Evolutionary conservation across 2,888 invertebrate genomes (phyloP).

Genomic region (Phragmatobia fuliginosa): DNA sequence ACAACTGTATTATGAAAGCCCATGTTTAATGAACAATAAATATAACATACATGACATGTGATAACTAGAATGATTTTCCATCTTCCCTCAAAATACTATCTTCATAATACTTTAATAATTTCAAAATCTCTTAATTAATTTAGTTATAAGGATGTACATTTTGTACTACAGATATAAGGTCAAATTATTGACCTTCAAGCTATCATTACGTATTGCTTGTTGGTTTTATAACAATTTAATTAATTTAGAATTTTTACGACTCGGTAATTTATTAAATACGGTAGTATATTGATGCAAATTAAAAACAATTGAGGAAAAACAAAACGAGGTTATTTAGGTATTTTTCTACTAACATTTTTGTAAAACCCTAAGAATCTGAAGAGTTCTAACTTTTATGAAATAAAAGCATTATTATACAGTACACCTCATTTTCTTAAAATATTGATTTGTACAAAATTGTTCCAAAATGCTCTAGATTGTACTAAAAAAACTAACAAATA

Average conservation of each 20-base stretch:
- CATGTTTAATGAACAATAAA: slow-evolving; percentile 60
- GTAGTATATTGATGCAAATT: slow-evolving; percentile 15
- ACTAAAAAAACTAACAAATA: slow-evolving; percentile 35
- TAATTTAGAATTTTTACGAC: not conserved
- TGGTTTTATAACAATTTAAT: not conserved
- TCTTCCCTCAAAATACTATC: slow-evolving; percentile 55
- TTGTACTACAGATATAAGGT: slow-evolving; percentile 42
- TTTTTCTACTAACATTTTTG: not conserved
- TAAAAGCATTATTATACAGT: slow-evolving; percentile 17
- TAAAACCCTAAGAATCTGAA: slow-evolving; percentile 14
- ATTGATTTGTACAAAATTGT: slow-evolving; percentile 29
- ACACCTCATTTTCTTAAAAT: slow-evolving; percentile 35
- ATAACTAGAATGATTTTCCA: slow-evolving; percentile 50
- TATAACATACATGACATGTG: slow-evolving; percentile 49
- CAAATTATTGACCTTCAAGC: slow-evolving; percentile 24
- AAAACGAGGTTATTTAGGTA: slow-evolving; percentile 13
- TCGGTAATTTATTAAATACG: slow-evolving; percentile 13
- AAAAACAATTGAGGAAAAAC: slow-evolving; percentile 9
- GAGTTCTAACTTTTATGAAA: not conserved
- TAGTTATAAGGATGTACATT: slow-evolving; percentile 40
- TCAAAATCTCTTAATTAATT: slow-evolving; percentile 42
- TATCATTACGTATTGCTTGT: not conserved
- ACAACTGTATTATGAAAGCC: slow-evolving; percentile 48
- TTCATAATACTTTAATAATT: slow-evolving; percentile 61
- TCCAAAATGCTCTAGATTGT: slow-evolving; percentile 36